A percentile compares a stretch with the other conserved stretches of the same genome.
Conservation (phyloP, 2,113 vertebrate genomes). For the Procavia capensis region DNA sequence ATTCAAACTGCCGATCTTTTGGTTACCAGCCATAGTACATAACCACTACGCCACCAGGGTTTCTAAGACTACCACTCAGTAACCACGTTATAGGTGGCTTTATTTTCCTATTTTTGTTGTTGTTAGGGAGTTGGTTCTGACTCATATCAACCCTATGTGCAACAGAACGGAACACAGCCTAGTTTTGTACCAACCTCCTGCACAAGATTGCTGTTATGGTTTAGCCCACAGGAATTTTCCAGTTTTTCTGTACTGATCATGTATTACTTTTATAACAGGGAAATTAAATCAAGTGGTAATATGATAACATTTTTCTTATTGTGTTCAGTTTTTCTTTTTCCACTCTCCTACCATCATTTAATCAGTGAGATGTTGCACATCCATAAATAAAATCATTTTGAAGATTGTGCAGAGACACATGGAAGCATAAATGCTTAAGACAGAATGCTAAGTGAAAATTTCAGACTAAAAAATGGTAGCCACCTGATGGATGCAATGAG, state of each 20-base stretch:
- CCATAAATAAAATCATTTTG: not conserved
- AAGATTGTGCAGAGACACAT: not conserved
- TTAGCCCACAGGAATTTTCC: not conserved
- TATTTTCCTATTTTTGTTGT: slow-evolving; percentile 3
- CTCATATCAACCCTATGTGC: no score
- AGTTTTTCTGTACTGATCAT: not conserved
- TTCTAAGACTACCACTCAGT: not conserved
- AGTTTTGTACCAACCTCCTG: no score
- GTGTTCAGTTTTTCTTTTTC: not conserved
- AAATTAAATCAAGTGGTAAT: not conserved
- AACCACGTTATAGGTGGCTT: not conserved
- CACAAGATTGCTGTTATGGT: no score
- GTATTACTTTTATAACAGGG: not conserved
- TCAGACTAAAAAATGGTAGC: not conserved
- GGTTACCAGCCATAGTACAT: no score
- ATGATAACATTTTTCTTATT: slow-evolving; percentile 32
- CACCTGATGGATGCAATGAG: not conserved
- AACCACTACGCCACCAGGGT: no score
- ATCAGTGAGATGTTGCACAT: not conserved
- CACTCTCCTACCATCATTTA: not conserved
- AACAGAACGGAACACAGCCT: no score
- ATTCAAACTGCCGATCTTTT: no score
- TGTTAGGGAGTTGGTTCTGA: no score
- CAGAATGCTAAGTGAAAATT: slow-evolving; percentile 30
- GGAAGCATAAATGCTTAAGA: not conserved